Percentiles rank a stretch among this genome's conserved stretches.
phyloP scores from a whole-genome alignment of 2,113 vertebrate species.

The Pardalotus punctatus region DNA sequence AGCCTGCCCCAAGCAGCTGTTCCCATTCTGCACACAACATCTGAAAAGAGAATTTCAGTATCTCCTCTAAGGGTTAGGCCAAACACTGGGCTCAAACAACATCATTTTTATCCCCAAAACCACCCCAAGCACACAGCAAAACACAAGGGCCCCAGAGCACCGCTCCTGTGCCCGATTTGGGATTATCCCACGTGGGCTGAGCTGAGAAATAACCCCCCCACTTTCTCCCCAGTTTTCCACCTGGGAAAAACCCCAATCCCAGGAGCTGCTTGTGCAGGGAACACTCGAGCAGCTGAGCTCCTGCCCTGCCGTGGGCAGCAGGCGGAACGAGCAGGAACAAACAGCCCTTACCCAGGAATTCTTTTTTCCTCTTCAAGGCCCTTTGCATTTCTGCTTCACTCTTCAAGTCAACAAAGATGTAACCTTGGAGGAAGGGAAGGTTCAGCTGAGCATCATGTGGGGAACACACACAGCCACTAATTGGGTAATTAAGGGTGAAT shows the following conservation, averaged over 20 bases:
- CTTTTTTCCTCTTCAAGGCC: conserved; percentile 86
- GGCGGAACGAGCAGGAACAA: not conserved
- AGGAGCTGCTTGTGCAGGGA: not conserved
- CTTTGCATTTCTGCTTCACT: conserved; percentile 86
- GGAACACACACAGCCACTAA: not conserved
- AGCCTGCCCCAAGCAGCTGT: not conserved
- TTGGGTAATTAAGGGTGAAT: conserved; percentile 42
- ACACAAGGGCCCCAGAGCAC: not conserved
- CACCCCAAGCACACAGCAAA: accelerated
- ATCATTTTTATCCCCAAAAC: not conserved
- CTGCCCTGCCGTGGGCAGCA: not conserved
- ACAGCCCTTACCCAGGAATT: conserved; percentile 87
- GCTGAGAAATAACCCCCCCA: not conserved
- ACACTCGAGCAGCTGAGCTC: conserved; percentile 20
- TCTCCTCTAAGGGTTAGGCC: not conserved
- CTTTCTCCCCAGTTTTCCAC: not conserved
- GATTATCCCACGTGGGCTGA: accelerated
- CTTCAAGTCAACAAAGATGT: conserved; percentile 88
- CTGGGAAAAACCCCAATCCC: not conserved
- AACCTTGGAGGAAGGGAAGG: conserved; percentile 75
- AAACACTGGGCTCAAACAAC: not conserved
- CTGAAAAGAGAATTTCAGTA: not conserved
- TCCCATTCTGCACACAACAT: accelerated
- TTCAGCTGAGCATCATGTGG: not conserved
- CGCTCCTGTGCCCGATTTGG: too few relatives aligned